Conservation (phyloP, 2,113 vertebrate species). For the Chunga burmeisteri region DNA sequence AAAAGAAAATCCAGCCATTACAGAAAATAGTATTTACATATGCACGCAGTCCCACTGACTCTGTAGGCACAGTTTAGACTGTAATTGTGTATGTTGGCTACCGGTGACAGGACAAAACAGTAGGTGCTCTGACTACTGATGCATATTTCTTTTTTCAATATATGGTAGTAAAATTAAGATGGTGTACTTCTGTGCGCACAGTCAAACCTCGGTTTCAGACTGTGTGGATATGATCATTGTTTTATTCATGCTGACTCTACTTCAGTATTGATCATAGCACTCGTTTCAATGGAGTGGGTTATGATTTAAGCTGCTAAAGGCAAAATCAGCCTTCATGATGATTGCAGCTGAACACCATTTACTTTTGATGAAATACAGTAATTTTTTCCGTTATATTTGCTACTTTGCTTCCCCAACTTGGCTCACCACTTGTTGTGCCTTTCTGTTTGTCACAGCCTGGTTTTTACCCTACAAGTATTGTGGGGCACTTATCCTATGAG, state of each 20-base stretch:
- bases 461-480: background rate
- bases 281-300: background rate
- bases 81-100: background rate
- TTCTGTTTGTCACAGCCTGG: background rate
- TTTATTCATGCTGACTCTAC: background rate
- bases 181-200: background rate
- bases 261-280: background rate
- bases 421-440: background rate
- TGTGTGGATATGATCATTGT: background rate
- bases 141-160: background rate
- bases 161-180: background rate
- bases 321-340: background rate
- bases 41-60: background rate
- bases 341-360: background rate
- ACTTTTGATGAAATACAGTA: background rate
- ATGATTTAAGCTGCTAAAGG: background rate
- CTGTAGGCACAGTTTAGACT: background rate
- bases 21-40: background rate
- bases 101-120: background rate
- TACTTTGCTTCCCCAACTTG: background rate
- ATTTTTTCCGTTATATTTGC: background rate
- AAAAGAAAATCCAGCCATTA: background rate
- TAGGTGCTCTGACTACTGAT: background rate
- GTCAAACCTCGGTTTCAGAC: background rate
- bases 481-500: background rate